Base-by-base conservation (phyloP, 2,888 invertebrate genomes). In the Orthonevra nobilis region DNA sequence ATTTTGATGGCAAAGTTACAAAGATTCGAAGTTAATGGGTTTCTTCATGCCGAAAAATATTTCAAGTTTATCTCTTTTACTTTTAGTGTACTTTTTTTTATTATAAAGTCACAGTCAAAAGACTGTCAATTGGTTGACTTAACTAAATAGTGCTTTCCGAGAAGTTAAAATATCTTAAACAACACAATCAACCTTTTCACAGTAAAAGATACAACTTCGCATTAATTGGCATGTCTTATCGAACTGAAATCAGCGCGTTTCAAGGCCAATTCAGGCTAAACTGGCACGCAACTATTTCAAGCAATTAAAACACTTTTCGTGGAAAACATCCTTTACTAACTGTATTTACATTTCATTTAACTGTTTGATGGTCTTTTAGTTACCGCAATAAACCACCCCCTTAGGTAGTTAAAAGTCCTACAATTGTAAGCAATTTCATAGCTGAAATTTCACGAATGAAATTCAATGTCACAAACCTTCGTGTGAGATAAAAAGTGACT, bases 391-490 rank as follows among this genome's bases (percentile, higher is more conserved):
- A 58, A 23, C 38, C 20, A 40, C 20, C 30, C n/a, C n/a, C n/a
- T 26, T 12, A 7, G 42, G 4, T 7, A 6, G 15, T 19, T 32
- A 32, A n/a, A 26, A 28, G 14, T 7, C 34, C 54, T 28, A 38
- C 42, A 60, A 30, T 42, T 50, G 58, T 23, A 42, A 42, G 42
- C 26, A 40, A 23, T 50, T 50, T 50, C 14, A 60, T 26, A 50
- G 23, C 28, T 17, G 10, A 32, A 32, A 46, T 50, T 34, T 60
- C 32, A 34, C 28, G 19, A 28, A n/a, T n/a, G n/a, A 23, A 69
- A 50, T 9, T 38, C 17, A 14, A 26, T 46, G 40, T 3, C 30
- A 23, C 7, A 28, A 10, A 9, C 3, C n/a, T 9, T 38, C 3
- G 20, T 40, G 7, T 38, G 14, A 17, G 23, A 19, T 12, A 19